Evolutionary conservation across 2,888 invertebrate species (phyloP), one percentile per base, ranked within the genome.

Genomic region (Mylabris sibirica): DNA sequence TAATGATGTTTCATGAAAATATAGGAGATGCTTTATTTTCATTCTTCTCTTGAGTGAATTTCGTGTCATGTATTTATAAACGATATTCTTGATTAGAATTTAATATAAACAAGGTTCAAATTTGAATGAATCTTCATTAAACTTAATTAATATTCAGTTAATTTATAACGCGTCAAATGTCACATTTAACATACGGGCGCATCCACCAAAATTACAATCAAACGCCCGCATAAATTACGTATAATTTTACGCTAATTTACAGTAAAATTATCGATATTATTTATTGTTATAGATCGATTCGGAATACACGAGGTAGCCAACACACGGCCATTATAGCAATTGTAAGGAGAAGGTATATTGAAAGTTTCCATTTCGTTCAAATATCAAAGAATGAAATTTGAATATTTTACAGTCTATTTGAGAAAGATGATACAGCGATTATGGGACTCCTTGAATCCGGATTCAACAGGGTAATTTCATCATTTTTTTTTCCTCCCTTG

Each of bases 311-410:
- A 83, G 91, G 91, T 84, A 92, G 92, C 83, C 91, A 92, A 81
- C 91, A 92, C 84, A 89, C 92, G 78, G 90, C 93, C 80, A 89
- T 96, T 81, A 90, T 95, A 79, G 95, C 95, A 71, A 90, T 96
- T 79, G 93, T 95, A 67, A 95, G 94, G 85, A 93, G 92, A 88
- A 93, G 92, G 96, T 96, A 87, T 90, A 88, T 86, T 74, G 20
- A 34, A 57, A 66, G 57, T 61, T 53, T 60, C 30, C 3, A 44
- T 12, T 38, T 59, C 26, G 38, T 17, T 20, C 5, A 41, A 63
- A 53, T 72, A 12, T 59, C 14, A 26, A 22, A 59, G n/a, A 20
- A 60, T 5, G 2, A 24, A 60, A 14, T 30, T 72, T 73, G 81
- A 49, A 85, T 86, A 76, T 81, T 82, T 89, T 90, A 60, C 87